Evolutionary conservation across 2,888 invertebrate genomes (phyloP).

Genomic region (Agrotis clavis): DNA sequence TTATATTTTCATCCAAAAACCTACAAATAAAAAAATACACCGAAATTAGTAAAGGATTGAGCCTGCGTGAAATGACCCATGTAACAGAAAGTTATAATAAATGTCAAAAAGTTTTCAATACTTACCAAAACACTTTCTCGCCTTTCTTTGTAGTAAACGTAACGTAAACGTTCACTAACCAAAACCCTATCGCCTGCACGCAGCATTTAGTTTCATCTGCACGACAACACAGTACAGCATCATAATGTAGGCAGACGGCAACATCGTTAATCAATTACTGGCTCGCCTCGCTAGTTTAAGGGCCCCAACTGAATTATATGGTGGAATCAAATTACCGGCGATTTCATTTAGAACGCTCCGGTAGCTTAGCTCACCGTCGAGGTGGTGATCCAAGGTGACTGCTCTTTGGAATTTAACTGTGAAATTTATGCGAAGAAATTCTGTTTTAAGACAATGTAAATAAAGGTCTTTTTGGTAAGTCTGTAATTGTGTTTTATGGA

Average conservation of each 20-base stretch:
- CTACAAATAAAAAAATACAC: too few relatives aligned
- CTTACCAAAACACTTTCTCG: neutral
- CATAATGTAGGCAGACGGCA: slow-evolving; percentile 6
- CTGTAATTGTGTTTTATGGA: slow-evolving; percentile 25
- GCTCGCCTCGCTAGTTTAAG: slow-evolving; percentile 42
- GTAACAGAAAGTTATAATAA: too few relatives aligned
- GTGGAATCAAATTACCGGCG: slow-evolving; percentile 70
- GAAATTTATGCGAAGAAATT: slow-evolving; percentile 45
- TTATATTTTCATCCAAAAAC: too few relatives aligned
- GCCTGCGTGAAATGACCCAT: too few relatives aligned
- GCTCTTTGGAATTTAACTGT: slow-evolving; percentile 53
- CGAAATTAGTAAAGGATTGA: too few relatives aligned
- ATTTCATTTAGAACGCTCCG: slow-evolving; percentile 66
- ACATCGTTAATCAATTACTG: slow-evolving; percentile 51
- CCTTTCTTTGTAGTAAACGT: neutral
- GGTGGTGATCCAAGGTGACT: slow-evolving; percentile 44
- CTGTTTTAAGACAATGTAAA: slow-evolving; percentile 26
- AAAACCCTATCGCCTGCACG: slow-evolving; percentile 23
- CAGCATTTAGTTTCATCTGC: slow-evolving; percentile 1
- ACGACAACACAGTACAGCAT: slow-evolving; percentile 23
- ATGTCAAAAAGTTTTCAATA: neutral
- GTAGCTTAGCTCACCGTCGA: slow-evolving; percentile 54
- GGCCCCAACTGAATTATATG: slow-evolving; percentile 62
- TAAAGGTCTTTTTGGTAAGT: slow-evolving; percentile 16
- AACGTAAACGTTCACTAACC: neutral